A percentile compares a stretch with the other conserved stretches of the same genome.
Evolutionary conservation across 2,888 invertebrate genomes (phyloP).

Genomic region (Zelleria hepariella): DNA sequence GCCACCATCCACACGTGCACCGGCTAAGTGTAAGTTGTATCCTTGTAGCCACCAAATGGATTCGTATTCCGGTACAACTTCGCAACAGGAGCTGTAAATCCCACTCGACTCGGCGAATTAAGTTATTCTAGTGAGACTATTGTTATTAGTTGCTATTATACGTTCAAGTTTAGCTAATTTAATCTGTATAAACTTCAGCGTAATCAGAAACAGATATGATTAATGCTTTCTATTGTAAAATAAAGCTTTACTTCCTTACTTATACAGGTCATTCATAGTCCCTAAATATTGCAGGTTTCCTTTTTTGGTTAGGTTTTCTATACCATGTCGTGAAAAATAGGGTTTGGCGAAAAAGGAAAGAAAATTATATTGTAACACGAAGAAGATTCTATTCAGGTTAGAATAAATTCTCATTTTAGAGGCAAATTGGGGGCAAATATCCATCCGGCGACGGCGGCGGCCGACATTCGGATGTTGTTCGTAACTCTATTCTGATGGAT

Average conservation of each 20-base stretch:
- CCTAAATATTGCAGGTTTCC: no score
- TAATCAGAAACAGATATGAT: no score
- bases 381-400: neutral
- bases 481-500: neutral
- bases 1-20: no score
- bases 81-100: neutral
- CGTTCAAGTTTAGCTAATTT: neutral
- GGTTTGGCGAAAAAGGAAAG: no score
- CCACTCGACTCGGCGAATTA: neutral
- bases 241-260: no score
- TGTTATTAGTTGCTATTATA: neutral
- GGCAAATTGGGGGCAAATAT: neutral
- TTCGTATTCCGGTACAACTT: neutral
- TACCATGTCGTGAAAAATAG: no score
- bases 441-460: neutral
- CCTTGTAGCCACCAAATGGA: neutral
- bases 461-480: neutral
- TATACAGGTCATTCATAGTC: no score
- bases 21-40: neutral
- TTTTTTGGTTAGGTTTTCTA: no score
- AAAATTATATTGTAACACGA: no score
- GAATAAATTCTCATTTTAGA: neutral
- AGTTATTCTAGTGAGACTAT: neutral
- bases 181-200: no score
- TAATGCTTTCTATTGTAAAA: no score